phyloP scores from a whole-genome alignment of 1,140 invertebrate species.

The Euura saliciscinereae region DNA sequence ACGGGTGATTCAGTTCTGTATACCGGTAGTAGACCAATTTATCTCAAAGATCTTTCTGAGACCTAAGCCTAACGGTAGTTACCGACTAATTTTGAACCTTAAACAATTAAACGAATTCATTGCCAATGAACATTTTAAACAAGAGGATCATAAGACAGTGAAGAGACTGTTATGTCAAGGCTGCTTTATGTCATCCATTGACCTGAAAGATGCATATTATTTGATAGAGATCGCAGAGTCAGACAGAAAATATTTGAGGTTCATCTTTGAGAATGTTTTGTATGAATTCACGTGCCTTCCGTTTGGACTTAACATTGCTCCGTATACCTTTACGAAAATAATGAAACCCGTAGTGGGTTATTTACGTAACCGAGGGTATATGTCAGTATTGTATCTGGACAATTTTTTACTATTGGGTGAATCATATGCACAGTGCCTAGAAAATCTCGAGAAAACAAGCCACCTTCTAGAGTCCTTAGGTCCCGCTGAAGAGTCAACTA shows the following conservation, averaged over 20 bases:
- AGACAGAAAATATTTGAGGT: conserved; percentile 19
- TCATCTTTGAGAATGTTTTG: conserved; percentile 10
- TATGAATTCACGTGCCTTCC: conserved; percentile 23
- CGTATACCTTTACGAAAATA: conserved; percentile 33
- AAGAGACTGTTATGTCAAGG: conserved; percentile 11
- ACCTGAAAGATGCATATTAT: conserved; percentile 25
- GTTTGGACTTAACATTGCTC: conserved; percentile 21
- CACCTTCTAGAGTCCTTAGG: not conserved
- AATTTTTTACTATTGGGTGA: conserved; percentile 14
- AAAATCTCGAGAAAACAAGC: no score
- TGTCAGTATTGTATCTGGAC: conserved; percentile 20
- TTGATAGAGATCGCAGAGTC: conserved; percentile 2
- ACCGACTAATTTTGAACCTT: conserved; percentile 36
- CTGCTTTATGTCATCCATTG: conserved; percentile 17
- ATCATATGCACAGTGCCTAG: conserved; percentile 9
- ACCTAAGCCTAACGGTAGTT: not conserved
- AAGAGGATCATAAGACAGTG: conserved; percentile 19
- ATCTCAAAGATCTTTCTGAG: not conserved
- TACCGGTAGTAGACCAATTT: not conserved
- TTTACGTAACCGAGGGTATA: conserved; percentile 9
- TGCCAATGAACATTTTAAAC: conserved; percentile 23
- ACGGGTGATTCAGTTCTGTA: no score
- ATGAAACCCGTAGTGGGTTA: conserved; percentile 29
- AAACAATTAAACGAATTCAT: conserved; percentile 38
- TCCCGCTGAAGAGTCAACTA: not conserved